Conservation (phyloP, 2,797 vertebrate species). For the Megalops cyprinoides region DNA sequence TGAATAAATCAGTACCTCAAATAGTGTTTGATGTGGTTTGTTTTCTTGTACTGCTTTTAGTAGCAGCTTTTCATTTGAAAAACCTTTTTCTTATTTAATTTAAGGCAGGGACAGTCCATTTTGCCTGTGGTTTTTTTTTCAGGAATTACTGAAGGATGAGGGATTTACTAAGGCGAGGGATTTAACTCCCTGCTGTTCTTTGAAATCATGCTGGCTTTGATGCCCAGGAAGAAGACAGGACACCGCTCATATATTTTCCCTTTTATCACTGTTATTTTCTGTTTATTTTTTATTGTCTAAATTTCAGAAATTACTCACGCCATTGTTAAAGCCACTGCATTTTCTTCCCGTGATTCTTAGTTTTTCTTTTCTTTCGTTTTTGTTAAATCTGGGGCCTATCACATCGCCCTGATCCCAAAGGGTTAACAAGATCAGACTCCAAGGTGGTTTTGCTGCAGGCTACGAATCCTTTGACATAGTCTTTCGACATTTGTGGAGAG, state of each 20-base stretch:
- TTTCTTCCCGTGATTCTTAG: not conserved
- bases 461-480: conserved; percentile 55
- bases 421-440: conserved; percentile 45
- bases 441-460: conserved; percentile 51
- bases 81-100: conserved; percentile 38
- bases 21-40: conserved; percentile 19
- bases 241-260: conserved; percentile 31
- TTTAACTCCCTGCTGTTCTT: conserved; percentile 48
- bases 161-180: conserved; percentile 48
- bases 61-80: conserved; percentile 25
- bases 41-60: conserved; percentile 29
- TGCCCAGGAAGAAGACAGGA: conserved; percentile 36
- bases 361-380: not conserved
- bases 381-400: not conserved
- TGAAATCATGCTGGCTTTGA: conserved; percentile 50
- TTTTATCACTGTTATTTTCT: conserved; percentile 4
- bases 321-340: not conserved
- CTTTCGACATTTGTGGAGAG: conserved; percentile 46
- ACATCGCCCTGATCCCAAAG: conserved; percentile 26
- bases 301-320: conserved; percentile 24
- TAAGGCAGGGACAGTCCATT: conserved; percentile 27
- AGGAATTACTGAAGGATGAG: conserved; percentile 43
- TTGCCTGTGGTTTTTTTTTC: conserved; percentile 37
- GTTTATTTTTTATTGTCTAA: conserved; percentile 28
- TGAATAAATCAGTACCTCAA: not conserved